Evolutionary conservation across 2,113 vertebrate species (phyloP), one percentile per base, ranked within the genome.

Genomic region (Petroica traversi): DNA sequence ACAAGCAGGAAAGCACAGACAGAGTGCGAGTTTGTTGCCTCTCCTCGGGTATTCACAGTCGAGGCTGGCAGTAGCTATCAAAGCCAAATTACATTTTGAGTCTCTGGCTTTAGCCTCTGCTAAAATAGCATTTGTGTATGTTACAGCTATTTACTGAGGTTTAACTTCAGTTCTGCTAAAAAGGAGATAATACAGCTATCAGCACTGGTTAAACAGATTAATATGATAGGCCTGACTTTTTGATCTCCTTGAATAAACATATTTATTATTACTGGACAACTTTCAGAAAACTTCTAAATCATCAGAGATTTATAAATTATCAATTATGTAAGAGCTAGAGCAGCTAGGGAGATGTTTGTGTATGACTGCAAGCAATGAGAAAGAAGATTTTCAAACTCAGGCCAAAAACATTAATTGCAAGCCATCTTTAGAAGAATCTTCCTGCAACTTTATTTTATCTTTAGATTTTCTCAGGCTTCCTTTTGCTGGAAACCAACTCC

Each of bases 161-260:
- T 89, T 89, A 88, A 74, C 66, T 80, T 85, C 67, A 67, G 17
- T 77, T 93, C 75, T 77, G 28, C 68, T 73, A 40, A 72, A 72
- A 89, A 93, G 33, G 85, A 95, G 72, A 93, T 76, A 85, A 48
- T 41, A 66, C 34, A 67, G 45, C 51, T 76, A 94, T 85, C 79
- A 71, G 75, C 31, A 68, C 28, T 20, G 13, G 33, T 84, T 81
- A 71, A 90, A 51, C n/a, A 85, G 62, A 88, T 90, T 81, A 74
- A 61, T 88, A 57, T 24, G 45, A 67, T 72, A 19, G 4, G 41
- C 24, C 59, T 49, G 63, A 55, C 78, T 85, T 92, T 57, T 73
- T 91, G 54, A 83, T 90, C 92, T 95, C 10, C 68, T 92, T 92
- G 82, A 86, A 75, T 55, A 95, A 95, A 95, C 26, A n/a, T 74